phyloP scores from a whole-genome alignment of 2,888 invertebrate species.

The Argyresthia albistria region DNA sequence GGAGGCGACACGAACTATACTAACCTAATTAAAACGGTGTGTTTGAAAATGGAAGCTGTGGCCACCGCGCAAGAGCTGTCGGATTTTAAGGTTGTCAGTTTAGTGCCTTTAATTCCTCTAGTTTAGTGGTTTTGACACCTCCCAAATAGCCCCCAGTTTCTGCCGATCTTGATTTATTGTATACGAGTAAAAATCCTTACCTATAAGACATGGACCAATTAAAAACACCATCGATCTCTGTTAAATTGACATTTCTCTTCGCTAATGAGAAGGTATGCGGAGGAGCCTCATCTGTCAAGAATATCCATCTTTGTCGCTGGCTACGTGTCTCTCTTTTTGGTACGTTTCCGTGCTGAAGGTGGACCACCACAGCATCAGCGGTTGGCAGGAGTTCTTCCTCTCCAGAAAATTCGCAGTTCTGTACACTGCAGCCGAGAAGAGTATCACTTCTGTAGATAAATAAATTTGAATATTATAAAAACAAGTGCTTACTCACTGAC shows the following conservation, averaged over 20 bases:
- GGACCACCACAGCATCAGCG: slow-evolving; percentile 75
- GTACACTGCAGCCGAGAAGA: slow-evolving; percentile 72
- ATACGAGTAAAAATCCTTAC: slow-evolving; percentile 31
- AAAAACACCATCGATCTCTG: slow-evolving; percentile 72
- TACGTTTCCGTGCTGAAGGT: slow-evolving; percentile 56
- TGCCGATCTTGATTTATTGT: too few relatives aligned
- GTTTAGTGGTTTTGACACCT: too few relatives aligned
- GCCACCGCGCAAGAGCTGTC: too few relatives aligned
- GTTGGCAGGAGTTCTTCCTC: slow-evolving; percentile 44
- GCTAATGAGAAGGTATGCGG: slow-evolving; percentile 65
- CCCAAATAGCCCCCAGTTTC: too few relatives aligned
- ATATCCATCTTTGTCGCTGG: slow-evolving; percentile 76
- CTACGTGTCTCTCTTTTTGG: slow-evolving; percentile 28
- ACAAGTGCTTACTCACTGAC: too few relatives aligned
- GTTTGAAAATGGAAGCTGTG: too few relatives aligned
- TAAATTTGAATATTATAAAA: too few relatives aligned
- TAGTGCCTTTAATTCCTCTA: too few relatives aligned
- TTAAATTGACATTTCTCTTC: slow-evolving; percentile 28
- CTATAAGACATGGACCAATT: slow-evolving; percentile 82
- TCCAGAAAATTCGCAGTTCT: slow-evolving; percentile 75
- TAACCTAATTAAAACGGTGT: too few relatives aligned
- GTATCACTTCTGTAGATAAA: slow-evolving; percentile 56
- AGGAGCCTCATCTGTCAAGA: slow-evolving; percentile 79
- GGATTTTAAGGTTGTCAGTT: too few relatives aligned
- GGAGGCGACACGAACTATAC: too few relatives aligned